Evolutionary conservation across 2,113 vertebrate genomes (phyloP), one percentile per base, ranked within the genome.

Genomic region (Odontophorus gujanensis): DNA sequence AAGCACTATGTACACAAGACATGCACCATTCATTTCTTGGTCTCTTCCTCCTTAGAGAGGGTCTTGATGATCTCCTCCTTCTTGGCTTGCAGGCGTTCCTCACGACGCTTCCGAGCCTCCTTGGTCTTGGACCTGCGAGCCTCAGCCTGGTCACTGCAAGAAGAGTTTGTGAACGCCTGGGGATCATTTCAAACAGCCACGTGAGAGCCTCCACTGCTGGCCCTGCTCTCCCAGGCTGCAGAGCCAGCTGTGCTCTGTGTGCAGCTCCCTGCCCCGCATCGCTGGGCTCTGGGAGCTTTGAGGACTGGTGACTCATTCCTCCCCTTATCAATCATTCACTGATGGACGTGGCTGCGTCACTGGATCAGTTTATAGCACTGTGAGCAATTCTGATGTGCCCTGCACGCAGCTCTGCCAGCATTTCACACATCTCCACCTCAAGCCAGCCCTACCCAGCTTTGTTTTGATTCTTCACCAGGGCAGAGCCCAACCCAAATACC

Each of bases 41-140:
- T 98, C 97, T 99, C 99, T 61, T 99, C 99, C 97, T 99, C 99
- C 97, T 99, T 99, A 82, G 99, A 98, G 57, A 99, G 93, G 84
- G 97, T 99, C 97, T 99, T 99, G 92, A 99, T 99, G 97, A 99
- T 98, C 96, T 99, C 99, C 87, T 99, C 99, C 95, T 99, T 99
- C 98, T 99, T 99, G 98, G 99, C 99, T 93, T 98, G 98, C 87
- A 99, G 98, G 42, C 99, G 98, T 82, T 99, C 99, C 91, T 99
- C 99, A 3, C 99, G 97, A 55, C 99, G 98, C 96, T 99, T 99
- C 30, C 99, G 98, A 4, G 99, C 99, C 97, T 99, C 99, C 97
- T 99, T 99, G 53, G 99, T 99, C 98, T 99, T 99, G 87, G 98
- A 98, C 47, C 99, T 98, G 91, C 99, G 99, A 88, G 99, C 99